phyloP scores from a whole-genome alignment of 2,113 vertebrate species.

The Grallaria varia region DNA sequence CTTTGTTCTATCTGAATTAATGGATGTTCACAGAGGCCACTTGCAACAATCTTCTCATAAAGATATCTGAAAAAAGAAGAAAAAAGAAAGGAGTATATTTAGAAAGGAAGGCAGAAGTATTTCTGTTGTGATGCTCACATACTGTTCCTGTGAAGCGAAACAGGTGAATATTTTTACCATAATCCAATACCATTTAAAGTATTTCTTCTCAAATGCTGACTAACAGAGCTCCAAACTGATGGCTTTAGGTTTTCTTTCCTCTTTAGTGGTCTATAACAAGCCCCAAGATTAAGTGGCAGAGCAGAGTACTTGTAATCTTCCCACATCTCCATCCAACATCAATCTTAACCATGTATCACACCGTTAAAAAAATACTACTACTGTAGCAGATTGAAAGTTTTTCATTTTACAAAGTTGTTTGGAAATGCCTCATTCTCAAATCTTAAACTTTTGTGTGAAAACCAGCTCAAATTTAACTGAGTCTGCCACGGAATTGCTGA shows the following conservation, averaged over 20 bases:
- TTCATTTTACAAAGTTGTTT: not conserved
- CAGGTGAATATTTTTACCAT: not conserved
- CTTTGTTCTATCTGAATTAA: not conserved
- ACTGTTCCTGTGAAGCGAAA: not conserved
- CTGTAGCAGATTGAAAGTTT: not conserved
- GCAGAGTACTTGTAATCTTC: not conserved
- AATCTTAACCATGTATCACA: not conserved
- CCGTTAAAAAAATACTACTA: not conserved
- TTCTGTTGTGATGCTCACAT: not conserved
- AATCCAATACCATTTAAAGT: not conserved
- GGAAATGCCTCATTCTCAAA: not conserved
- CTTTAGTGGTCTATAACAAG: not conserved
- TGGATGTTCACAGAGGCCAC: not conserved
- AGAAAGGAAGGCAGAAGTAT: not conserved
- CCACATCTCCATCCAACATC: not conserved
- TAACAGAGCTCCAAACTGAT: not conserved
- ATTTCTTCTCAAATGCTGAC: not conserved
- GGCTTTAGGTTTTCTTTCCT: not conserved
- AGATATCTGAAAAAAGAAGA: not conserved
- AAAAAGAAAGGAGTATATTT: not conserved
- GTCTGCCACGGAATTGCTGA: not conserved
- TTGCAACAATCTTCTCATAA: not conserved
- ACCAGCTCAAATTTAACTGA: not conserved
- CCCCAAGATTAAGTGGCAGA: rapidly evolving
- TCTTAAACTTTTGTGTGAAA: not conserved